These are phyloP conservation scores for Aleadryas rufinucha DNA, from an alignment of 2,113 vertebrate genomes.

Conservation along the genomic window DNA sequence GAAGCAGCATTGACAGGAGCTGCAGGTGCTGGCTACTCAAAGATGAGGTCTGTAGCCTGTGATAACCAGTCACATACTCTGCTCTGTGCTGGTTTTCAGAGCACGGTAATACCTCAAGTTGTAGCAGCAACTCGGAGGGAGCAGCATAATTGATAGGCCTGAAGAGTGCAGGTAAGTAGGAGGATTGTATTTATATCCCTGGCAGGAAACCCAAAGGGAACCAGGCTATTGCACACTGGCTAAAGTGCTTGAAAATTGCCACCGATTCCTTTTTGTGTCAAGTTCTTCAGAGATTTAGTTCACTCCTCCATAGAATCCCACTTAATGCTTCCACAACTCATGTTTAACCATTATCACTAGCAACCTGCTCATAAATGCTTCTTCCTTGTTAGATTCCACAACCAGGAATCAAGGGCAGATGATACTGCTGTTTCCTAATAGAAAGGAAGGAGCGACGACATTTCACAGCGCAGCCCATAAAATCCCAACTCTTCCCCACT, in stretches of 20 bases:
- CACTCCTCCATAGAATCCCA: conserved; percentile 41
- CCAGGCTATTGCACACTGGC: conserved; percentile 16
- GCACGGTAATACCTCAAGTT: conserved; percentile 28
- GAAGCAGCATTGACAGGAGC: background rate
- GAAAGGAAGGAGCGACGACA: background rate
- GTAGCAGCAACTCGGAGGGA: background rate
- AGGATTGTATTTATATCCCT: conserved; percentile 53
- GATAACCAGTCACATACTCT: background rate
- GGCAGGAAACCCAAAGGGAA: conserved; percentile 52
- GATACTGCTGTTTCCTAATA: conserved; percentile 11
- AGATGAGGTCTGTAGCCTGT: background rate
- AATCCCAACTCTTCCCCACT: conserved; percentile 44
- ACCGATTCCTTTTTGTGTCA: conserved; percentile 18
- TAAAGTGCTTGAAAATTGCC: conserved; percentile 65
- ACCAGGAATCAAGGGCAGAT: conserved; percentile 53
- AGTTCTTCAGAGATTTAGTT: conserved; percentile 46
- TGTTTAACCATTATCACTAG: conserved; percentile 66
- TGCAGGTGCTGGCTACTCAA: background rate
- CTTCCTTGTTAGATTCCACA: background rate
- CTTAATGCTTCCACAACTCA: conserved; percentile 64
- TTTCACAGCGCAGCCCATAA: background rate
- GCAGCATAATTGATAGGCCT: conserved; percentile 34
- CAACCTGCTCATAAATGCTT: background rate
- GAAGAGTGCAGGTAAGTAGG: conserved; percentile 39
- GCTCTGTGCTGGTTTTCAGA: background rate